Conservation (phyloP, 2,888 invertebrate species). For the Lydus trimaculatus region DNA sequence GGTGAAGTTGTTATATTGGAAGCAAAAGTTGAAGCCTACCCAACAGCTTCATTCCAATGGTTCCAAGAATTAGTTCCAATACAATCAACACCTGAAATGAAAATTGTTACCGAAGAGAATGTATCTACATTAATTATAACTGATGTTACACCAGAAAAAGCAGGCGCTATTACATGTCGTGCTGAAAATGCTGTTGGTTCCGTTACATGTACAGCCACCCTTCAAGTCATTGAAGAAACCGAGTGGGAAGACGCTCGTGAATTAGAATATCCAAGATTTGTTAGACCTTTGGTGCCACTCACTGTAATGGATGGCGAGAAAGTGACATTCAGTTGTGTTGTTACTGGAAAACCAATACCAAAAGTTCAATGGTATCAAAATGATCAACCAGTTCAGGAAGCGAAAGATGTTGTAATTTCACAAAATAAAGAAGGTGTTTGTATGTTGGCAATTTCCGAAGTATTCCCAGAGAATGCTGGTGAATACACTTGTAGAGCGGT, state of each 20-base stretch:
- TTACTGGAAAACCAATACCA: constrained; percentile 81
- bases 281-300: constrained; percentile 74
- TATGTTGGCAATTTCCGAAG: constrained; percentile 82
- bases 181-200: constrained; percentile 92
- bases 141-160: constrained; percentile 72
- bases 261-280: constrained; percentile 77
- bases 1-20: constrained; percentile 84
- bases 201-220: constrained; percentile 82
- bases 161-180: constrained; percentile 83
- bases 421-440: constrained; percentile 82
- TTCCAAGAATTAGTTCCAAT: constrained; percentile 78
- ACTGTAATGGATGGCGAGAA: constrained; percentile 92
- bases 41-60: constrained; percentile 88
- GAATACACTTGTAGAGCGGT: constrained; percentile 83
- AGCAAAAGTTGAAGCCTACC: constrained; percentile 77
- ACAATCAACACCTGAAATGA: constrained; percentile 72
- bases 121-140: constrained; percentile 81
- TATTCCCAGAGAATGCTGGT: constrained; percentile 90
- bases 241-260: constrained; percentile 67
- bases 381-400: constrained; percentile 73
- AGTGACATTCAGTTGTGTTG: constrained; percentile 75
- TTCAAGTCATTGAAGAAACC: constrained; percentile 68
- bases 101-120: constrained; percentile 78
- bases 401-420: constrained; percentile 76
- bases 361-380: constrained; percentile 83